Evolutionary conservation across 2,113 vertebrate species (phyloP).

Genomic region (Pundamilia nyererei): DNA sequence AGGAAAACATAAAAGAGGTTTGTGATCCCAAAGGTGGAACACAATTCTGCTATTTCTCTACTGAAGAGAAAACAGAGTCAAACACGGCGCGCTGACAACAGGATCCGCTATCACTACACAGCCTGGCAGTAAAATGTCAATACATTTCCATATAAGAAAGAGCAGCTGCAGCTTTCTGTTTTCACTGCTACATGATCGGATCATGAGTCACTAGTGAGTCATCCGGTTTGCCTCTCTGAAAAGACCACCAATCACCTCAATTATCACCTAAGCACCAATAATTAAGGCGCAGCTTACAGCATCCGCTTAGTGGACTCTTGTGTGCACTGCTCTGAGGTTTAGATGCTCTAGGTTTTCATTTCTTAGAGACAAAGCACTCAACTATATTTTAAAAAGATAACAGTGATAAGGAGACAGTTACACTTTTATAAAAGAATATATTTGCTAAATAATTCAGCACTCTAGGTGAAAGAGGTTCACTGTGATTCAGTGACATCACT

Average conservation of each 20-base stretch:
- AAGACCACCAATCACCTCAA: neutral
- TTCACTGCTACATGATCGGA: neutral
- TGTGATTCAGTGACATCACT: neutral
- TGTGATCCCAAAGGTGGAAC: neutral
- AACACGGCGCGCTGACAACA: accelerated
- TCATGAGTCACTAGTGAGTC: neutral
- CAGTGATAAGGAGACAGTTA: neutral
- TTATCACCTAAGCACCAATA: neutral
- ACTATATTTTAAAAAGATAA: neutral
- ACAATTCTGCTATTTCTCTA: neutral
- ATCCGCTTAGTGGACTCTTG: accelerated
- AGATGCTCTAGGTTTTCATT: neutral
- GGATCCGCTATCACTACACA: neutral
- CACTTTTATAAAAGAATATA: neutral
- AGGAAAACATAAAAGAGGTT: neutral
- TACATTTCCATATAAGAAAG: neutral
- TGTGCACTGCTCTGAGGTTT: neutral
- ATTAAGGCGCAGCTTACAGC: neutral
- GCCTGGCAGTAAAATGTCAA: neutral
- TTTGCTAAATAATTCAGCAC: neutral
- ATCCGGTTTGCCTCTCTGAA: neutral
- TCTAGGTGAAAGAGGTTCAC: accelerated
- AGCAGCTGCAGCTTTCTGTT: neutral
- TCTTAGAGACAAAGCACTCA: accelerated
- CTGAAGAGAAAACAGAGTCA: neutral